Evolutionary conservation across 2,888 invertebrate species (phyloP).

Genomic region (Chloroclysta siterata): DNA sequence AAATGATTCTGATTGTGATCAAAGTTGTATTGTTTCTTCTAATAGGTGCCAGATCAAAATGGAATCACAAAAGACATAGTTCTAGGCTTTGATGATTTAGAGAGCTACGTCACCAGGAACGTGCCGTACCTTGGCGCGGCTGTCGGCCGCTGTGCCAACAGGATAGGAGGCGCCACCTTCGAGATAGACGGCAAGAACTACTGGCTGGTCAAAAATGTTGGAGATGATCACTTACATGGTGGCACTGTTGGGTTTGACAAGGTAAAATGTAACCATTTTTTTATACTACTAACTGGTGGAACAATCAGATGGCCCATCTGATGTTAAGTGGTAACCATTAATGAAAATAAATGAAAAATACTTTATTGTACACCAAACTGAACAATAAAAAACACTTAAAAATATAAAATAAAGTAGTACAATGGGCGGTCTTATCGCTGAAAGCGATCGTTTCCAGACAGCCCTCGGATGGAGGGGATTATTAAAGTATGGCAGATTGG

Average conservation of each 20-base stretch:
- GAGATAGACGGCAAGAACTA: slow-evolving; percentile 85
- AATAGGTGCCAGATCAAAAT: slow-evolving; percentile 87
- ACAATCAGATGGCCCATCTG: too few species aligned
- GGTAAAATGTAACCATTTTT: slow-evolving; percentile 55
- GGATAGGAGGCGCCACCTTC: slow-evolving; percentile 88
- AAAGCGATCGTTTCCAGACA: too few species aligned
- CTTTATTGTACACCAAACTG: too few species aligned
- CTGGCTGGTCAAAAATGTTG: slow-evolving; percentile 89
- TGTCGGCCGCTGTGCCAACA: slow-evolving; percentile 94
- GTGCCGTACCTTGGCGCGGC: slow-evolving; percentile 93
- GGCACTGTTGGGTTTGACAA: slow-evolving; percentile 93
- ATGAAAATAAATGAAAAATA: too few species aligned
- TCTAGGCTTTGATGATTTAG: slow-evolving; percentile 92
- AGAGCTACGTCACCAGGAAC: slow-evolving; percentile 80
- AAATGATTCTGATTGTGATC: too few species aligned
- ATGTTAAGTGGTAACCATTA: too few species aligned
- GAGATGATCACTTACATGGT: slow-evolving; percentile 92
- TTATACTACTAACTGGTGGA: too few species aligned
- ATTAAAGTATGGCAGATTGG: too few species aligned
- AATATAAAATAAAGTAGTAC: too few species aligned
- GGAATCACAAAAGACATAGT: slow-evolving; percentile 90
- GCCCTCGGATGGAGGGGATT: too few species aligned
- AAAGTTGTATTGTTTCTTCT: background rate
- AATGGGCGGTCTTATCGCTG: too few species aligned
- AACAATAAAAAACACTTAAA: too few species aligned